Evolutionary conservation across 2,888 invertebrate genomes (phyloP).

Genomic region (Pseudeuparius sepicola): DNA sequence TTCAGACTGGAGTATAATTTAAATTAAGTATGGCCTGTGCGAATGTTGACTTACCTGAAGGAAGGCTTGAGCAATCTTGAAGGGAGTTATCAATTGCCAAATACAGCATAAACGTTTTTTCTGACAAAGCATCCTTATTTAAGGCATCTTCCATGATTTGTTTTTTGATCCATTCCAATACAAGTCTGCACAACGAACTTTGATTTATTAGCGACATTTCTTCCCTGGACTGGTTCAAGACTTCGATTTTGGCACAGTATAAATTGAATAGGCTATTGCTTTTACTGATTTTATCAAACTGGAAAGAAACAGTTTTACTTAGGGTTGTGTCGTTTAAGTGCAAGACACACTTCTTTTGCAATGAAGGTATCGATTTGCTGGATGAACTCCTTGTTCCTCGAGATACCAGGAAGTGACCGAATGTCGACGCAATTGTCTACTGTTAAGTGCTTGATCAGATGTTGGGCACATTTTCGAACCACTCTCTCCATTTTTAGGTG

Average conservation of each 20-base stretch:
- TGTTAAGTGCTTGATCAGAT: slow-evolving; percentile 55
- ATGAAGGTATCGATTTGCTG: slow-evolving; percentile 61
- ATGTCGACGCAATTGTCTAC: slow-evolving; percentile 49
- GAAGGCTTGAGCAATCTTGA: slow-evolving; percentile 70
- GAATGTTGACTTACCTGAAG: slow-evolving; percentile 33
- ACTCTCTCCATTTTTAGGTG: slow-evolving; percentile 67
- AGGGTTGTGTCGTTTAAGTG: background rate
- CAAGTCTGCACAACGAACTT: slow-evolving; percentile 50
- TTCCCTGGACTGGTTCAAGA: slow-evolving; percentile 61
- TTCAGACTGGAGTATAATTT: no score
- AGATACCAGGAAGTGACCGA: slow-evolving; percentile 51
- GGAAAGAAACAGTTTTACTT: slow-evolving; percentile 20
- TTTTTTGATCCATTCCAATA: slow-evolving; percentile 52
- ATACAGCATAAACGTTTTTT: slow-evolving; percentile 67
- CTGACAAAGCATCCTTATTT: slow-evolving; percentile 38
- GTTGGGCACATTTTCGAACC: slow-evolving; percentile 59
- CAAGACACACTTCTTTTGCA: slow-evolving; percentile 49
- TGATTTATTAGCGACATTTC: slow-evolving; percentile 51
- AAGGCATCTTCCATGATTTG: slow-evolving; percentile 37
- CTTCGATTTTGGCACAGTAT: slow-evolving; percentile 61
- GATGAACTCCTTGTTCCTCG: slow-evolving; percentile 49
- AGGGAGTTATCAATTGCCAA: slow-evolving; percentile 64
- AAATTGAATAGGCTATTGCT: slow-evolving; percentile 53
- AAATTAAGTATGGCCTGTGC: background rate
- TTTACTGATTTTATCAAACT: slow-evolving; percentile 57